These are phyloP conservation scores for Scaptomyza reducta DNA, from an alignment of 2,888 invertebrate species.

Conservation along the genomic window DNA sequence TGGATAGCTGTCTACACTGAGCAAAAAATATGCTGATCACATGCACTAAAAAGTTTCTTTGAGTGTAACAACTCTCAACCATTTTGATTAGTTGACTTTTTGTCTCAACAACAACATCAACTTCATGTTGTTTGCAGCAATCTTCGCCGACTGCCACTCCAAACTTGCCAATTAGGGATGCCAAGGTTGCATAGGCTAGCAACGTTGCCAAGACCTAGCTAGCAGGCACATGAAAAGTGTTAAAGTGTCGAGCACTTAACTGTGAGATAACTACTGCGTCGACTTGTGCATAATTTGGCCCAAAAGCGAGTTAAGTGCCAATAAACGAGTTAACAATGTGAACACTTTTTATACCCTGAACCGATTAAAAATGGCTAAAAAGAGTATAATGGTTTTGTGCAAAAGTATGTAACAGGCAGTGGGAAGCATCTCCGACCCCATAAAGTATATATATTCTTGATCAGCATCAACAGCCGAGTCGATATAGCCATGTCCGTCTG, in stretches of 20 bases:
- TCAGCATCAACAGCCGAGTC: too few relatives aligned
- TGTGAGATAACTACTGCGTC: slow-evolving; percentile 8
- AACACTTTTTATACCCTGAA: too few relatives aligned
- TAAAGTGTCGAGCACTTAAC: slow-evolving; percentile 48
- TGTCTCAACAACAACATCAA: slow-evolving; percentile 18
- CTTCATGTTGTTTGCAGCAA: slow-evolving; percentile 7
- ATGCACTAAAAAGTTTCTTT: neutral
- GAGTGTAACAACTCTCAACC: slow-evolving; percentile 4
- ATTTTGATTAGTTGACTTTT: slow-evolving; percentile 31
- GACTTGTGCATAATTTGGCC: slow-evolving; percentile 10
- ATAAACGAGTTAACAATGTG: slow-evolving; percentile 3
- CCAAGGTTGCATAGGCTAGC: slow-evolving; percentile 6
- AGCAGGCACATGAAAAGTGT: slow-evolving; percentile 22
- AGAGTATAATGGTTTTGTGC: too few relatives aligned
- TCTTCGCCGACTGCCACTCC: slow-evolving; percentile 10
- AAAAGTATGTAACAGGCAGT: too few relatives aligned
- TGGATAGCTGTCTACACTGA: slow-evolving; percentile 38
- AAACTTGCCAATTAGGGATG: neutral
- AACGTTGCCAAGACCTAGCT: neutral
- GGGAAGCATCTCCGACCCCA: too few relatives aligned
- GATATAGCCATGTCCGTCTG: too few relatives aligned
- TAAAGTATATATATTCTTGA: too few relatives aligned
- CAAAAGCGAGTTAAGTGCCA: slow-evolving; percentile 17
- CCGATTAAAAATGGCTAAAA: too few relatives aligned
- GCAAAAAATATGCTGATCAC: too few relatives aligned